phyloP scores from a whole-genome alignment of 2,888 invertebrate genomes.

The Polydrusus tereticollis region DNA sequence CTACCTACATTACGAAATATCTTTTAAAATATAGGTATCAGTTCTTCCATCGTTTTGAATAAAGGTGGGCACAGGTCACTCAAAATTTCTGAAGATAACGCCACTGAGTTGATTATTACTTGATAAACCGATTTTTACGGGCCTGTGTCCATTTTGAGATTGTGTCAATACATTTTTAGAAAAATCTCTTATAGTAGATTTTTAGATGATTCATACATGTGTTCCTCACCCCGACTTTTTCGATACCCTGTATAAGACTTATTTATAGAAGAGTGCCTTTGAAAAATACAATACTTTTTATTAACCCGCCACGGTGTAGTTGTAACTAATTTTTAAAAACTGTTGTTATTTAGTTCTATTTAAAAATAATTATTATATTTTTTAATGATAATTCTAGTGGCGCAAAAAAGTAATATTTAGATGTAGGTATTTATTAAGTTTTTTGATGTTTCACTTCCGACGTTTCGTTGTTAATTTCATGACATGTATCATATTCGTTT shows the following conservation, averaged over 20 bases:
- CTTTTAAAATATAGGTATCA: not conserved
- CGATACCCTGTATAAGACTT: conserved; percentile 57
- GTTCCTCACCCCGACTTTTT: not conserved
- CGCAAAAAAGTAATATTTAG: conserved; percentile 17
- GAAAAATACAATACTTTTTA: conserved; percentile 57
- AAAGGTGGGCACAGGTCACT: not conserved
- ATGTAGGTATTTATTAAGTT: conserved; percentile 19
- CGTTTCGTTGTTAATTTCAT: conserved; percentile 30
- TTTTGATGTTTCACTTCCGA: conserved; percentile 27
- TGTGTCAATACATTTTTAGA: not conserved
- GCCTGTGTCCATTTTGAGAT: not conserved
- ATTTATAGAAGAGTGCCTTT: conserved; percentile 65
- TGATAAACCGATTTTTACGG: too few relatives aligned
- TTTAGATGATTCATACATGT: not conserved
- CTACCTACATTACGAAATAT: not conserved
- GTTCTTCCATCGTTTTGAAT: not conserved
- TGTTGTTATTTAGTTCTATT: conserved; percentile 48
- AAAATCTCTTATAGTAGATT: conserved; percentile 7
- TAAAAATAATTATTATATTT: conserved; percentile 31
- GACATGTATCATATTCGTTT: conserved; percentile 31
- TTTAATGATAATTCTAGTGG: conserved; percentile 18
- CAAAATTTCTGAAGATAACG: too few relatives aligned
- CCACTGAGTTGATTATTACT: too few relatives aligned
- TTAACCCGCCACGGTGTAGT: conserved; percentile 24
- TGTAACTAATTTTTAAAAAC: conserved; percentile 37